Evolutionary conservation across 2,888 invertebrate genomes (phyloP).

Genomic region (Microctonus hyperodae): DNA sequence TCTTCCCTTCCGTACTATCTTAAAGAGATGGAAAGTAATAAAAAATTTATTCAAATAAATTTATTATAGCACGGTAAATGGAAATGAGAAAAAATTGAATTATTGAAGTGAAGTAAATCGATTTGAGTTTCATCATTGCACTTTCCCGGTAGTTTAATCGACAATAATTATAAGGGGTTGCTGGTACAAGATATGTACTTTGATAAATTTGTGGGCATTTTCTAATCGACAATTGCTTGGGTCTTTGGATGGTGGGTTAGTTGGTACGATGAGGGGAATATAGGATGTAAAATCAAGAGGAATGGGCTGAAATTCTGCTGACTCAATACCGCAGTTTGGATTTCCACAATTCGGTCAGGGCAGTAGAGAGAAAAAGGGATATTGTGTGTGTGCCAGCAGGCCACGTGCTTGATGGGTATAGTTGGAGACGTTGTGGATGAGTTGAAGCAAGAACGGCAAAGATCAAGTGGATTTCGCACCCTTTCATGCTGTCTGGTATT

Average conservation of each 20-base stretch:
- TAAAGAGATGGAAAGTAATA: neutral
- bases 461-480: constrained; percentile 27
- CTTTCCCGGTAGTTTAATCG: constrained; percentile 43
- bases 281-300: constrained; percentile 17
- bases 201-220: constrained; percentile 28
- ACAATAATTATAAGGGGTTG: constrained; percentile 44
- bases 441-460: constrained; percentile 27
- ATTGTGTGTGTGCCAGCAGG: neutral
- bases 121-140: constrained; percentile 13
- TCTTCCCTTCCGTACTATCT: neutral
- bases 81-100: neutral
- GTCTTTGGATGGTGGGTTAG: constrained; percentile 21
- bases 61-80: neutral
- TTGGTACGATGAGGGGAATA: neutral
- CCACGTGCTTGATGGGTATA: constrained; percentile 3
- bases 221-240: constrained; percentile 25
- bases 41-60: constrained; percentile 1
- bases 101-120: neutral
- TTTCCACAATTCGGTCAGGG: constrained; percentile 33
- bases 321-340: constrained; percentile 38
- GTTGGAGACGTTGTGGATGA: neutral
- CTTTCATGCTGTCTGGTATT: constrained; percentile 21
- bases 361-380: neutral
- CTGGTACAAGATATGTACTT: constrained; percentile 30
- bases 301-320: constrained; percentile 40